These are phyloP conservation scores for Drosophila cognata DNA, from an alignment of 2,888 invertebrate species.

Conservation along the genomic window DNA sequence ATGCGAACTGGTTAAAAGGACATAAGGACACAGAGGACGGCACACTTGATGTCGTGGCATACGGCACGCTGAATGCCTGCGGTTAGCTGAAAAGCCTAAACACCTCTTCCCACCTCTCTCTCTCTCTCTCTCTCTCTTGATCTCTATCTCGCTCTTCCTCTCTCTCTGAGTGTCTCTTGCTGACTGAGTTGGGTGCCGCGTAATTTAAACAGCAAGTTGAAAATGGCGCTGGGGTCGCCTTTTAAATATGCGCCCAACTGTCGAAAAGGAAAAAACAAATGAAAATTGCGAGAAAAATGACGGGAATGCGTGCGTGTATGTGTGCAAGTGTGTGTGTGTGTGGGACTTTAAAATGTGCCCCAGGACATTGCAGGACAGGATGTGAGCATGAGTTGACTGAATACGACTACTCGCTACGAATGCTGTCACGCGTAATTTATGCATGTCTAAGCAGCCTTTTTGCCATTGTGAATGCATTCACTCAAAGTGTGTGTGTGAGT, in stretches of 20 bases:
- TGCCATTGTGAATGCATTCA: conserved; percentile 22
- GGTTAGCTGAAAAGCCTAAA: conserved; percentile 47
- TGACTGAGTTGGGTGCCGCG: conserved; percentile 14
- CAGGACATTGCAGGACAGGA: conserved; percentile 30
- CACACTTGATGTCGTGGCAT: conserved; percentile 72
- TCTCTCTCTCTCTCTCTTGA: too few relatives aligned
- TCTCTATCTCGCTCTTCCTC: background rate
- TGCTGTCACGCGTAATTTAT: conserved; percentile 66
- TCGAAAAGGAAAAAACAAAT: conserved; percentile 45
- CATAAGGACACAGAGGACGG: conserved; percentile 25
- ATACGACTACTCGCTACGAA: conserved; percentile 38
- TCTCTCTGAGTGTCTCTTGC: conserved; percentile 1
- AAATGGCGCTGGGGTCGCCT: conserved; percentile 28
- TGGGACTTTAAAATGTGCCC: conserved; percentile 36
- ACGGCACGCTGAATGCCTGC: conserved; percentile 66
- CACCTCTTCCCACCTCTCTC: background rate
- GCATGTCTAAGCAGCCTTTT: conserved; percentile 69
- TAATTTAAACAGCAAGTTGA: conserved; percentile 49
- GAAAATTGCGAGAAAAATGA: conserved; percentile 46
- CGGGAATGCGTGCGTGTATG: conserved; percentile 25
- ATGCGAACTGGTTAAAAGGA: conserved; percentile 13
- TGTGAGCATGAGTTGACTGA: conserved; percentile 22
- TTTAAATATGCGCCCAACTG: conserved; percentile 63
- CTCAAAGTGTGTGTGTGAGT: background rate
- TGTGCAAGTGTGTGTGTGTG: background rate